Evolutionary conservation across 2,113 vertebrate genomes (phyloP).

Genomic region (Thunnus maccoyii): DNA sequence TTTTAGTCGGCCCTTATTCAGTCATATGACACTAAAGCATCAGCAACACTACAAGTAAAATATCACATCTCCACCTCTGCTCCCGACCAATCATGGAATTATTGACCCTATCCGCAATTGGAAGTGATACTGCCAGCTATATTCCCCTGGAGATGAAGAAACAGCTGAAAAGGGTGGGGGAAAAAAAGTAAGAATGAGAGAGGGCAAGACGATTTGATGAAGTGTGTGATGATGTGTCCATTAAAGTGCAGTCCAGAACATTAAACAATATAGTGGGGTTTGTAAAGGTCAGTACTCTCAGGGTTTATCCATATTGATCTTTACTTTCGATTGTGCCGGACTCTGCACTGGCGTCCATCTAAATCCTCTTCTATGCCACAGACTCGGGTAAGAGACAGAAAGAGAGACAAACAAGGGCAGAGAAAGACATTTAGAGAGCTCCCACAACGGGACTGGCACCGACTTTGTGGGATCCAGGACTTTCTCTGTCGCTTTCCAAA

Average conservation of each 20-base stretch:
- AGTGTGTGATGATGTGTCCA: conserved; percentile 74
- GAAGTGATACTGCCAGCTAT: conserved; percentile 34
- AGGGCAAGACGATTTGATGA: conserved; percentile 63
- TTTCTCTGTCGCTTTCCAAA: conserved; percentile 2
- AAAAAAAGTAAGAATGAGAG: conserved; percentile 46
- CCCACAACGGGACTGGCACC: not conserved
- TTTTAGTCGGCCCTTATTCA: not conserved
- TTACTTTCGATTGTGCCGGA: conserved; percentile 55
- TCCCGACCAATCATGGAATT: conserved; percentile 20
- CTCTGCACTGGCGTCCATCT: conserved; percentile 42
- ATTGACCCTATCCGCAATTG: conserved; percentile 26
- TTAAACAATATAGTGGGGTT: conserved; percentile 75
- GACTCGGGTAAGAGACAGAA: conserved; percentile 5
- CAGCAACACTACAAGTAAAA: not conserved
- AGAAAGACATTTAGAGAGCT: not conserved
- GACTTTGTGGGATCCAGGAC: no score
- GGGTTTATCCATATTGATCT: conserved; percentile 78
- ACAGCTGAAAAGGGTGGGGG: conserved; percentile 12
- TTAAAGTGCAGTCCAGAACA: conserved; percentile 74
- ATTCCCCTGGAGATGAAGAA: conserved; percentile 43
- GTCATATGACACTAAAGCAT: conserved; percentile 1
- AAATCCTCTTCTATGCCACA: conserved; percentile 40
- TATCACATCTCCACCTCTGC: conserved; percentile 31
- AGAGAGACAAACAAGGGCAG: conserved; percentile 26
- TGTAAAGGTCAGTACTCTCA: conserved; percentile 72